Conservation (phyloP, 2,797 vertebrate species). For the Momotus momota region DNA sequence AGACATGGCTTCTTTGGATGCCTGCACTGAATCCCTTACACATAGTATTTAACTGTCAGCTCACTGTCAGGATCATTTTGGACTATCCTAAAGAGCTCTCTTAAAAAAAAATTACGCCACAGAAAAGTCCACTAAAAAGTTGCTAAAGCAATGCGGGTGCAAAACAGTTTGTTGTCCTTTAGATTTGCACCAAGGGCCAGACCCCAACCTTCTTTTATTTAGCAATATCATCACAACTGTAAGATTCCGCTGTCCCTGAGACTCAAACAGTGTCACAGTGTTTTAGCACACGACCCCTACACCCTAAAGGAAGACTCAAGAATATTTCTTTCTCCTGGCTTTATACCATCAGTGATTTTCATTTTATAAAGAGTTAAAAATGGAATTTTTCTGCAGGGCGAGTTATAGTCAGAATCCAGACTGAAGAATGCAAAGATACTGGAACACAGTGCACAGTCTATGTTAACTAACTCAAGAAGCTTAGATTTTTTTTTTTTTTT, state of each 20-base stretch:
- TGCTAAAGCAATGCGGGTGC: not conserved
- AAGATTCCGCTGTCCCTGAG: not conserved
- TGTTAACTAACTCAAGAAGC: not conserved
- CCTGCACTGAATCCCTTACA: not conserved
- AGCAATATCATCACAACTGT: not conserved
- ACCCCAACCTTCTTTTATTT: not conserved
- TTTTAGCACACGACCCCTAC: not conserved
- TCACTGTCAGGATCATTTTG: not conserved
- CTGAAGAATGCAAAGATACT: not conserved
- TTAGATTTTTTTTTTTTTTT: not conserved
- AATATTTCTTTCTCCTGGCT: not conserved
- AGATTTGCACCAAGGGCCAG: not conserved
- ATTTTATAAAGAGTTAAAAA: not conserved
- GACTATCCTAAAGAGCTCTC: not conserved
- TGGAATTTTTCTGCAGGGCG: not conserved
- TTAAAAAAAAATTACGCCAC: not conserved
- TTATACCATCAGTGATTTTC: not conserved
- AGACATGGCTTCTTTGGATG: not conserved
- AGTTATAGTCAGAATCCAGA: not conserved
- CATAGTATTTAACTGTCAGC: not conserved
- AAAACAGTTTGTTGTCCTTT: not conserved
- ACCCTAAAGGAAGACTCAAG: not conserved
- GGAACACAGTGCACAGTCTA: not conserved
- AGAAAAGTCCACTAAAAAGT: not conserved
- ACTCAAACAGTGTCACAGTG: accelerated